Base-by-base conservation (phyloP, 1,140 invertebrate genomes). In the Macrotrachela quadricornifera region DNA sequence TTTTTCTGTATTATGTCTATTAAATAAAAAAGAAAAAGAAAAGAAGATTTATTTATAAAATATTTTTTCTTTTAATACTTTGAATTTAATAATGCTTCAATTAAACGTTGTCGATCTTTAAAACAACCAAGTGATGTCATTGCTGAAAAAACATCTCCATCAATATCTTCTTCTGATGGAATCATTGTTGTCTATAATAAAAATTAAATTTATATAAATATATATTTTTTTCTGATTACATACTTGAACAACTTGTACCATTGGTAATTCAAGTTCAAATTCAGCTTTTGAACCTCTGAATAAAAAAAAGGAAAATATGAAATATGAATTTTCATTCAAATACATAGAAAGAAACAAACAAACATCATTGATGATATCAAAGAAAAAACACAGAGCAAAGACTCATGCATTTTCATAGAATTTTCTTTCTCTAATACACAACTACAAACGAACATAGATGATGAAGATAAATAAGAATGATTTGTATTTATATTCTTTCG, bases 101-200 rank as follows among this genome's bases (percentile, higher is more conserved):
- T 83, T 47, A 99, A 77, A 71, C 87, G 94, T 53, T 96, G 86
- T 60, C 83, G 80, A 66, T 99, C 90, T 71, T 96, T 96, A 69
- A 99, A 99, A 71, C 92, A 97, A 46, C 94, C 92, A 55, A 99
- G 76, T 68, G 87, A 94, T 58, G 86, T 86, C 73, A 97, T 97
- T 39, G 91, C 91, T 64, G 85, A 80, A 16, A 94, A 71, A 15
- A 95, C 91, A 71, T 99, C 92, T 21, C 90, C 85, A 76, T 97
- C 92, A 57, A 97, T 80, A 42, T 86, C 85, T 50, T 92, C 88
- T 45, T 85, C 79, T 54, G 80, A 81, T 51, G 91, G 91, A 72
- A 97, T 82, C 54, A 99, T 82, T 68, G 94, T 87, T 46, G 92
- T 97, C 72, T 77, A 58, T 17, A 51, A 6, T 55, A 13, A 14